These are phyloP conservation scores for Crenuchus spilurus DNA, from an alignment of 2,797 vertebrate genomes.

Conservation along the genomic window DNA sequence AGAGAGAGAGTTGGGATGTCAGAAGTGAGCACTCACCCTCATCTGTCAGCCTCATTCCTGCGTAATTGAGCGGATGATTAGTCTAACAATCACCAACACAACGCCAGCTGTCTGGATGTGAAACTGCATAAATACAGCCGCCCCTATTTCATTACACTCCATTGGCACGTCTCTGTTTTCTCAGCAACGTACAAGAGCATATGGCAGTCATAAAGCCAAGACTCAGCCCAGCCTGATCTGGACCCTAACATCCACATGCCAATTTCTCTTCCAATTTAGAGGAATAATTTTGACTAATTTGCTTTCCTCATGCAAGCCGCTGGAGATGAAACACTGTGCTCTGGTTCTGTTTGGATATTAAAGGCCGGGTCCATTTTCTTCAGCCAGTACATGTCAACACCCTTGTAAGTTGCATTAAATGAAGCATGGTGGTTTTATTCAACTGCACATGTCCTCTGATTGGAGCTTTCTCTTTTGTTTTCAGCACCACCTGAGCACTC, in stretches of 20 bases:
- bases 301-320: constrained; percentile 61
- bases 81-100: constrained; percentile 80
- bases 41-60: constrained; percentile 76
- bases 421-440: constrained; percentile 68
- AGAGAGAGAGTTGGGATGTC: constrained; percentile 75
- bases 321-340: constrained; percentile 51
- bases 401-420: constrained; percentile 63
- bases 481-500: constrained; percentile 57
- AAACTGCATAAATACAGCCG: constrained; percentile 76
- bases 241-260: constrained; percentile 62
- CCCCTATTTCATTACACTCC: constrained; percentile 44
- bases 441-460: constrained; percentile 63
- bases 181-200: constrained; percentile 64
- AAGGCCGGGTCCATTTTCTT: constrained; percentile 64
- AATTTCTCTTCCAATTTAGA: constrained; percentile 61
- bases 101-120: constrained; percentile 80
- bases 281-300: constrained; percentile 71
- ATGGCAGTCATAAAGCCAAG: constrained; percentile 70
- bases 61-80: constrained; percentile 87
- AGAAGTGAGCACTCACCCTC: constrained; percentile 72
- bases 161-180: constrained; percentile 45
- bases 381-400: constrained; percentile 68
- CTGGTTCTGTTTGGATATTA: constrained; percentile 60
- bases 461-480: constrained; percentile 57
- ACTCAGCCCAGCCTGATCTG: constrained; percentile 55